Evolutionary conservation across 2,888 invertebrate genomes (phyloP), one percentile per base, ranked within the genome.

Genomic region (Sinodicranocentrus sp.): DNA sequence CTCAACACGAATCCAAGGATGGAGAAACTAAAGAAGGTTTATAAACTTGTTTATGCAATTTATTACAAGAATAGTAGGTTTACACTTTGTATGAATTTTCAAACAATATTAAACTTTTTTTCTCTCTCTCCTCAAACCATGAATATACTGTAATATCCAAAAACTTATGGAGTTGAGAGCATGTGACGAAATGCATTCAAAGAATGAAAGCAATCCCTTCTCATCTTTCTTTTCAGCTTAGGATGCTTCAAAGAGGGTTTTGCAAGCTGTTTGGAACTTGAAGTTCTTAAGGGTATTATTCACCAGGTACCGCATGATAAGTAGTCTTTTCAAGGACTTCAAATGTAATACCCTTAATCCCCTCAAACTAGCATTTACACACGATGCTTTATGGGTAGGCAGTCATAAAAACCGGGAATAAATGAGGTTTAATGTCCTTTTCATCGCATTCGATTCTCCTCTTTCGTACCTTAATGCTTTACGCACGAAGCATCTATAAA

Each of bases 351-450:
- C 76, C 67, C 57, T 54, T 76, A 76, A 76, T 76, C 76, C 57
- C 57, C 65, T 54, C 54, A 67, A 67, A 76, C 76, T 75, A 57
- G 76, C 67, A 57, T 76, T 76, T 67, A 54, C 76, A 54, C 76
- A 63, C 44, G 63, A 54, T 43, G 54, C 57, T 76, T 67, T 67
- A 65, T 67, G 67, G 43, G 43, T 13, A 44, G n/a, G 15, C 76
- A 57, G 76, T 76, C 76, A 76, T 76, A 76, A 76, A 76, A 67
- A 65, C 76, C 48, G 54, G 67, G 67, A 67, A 76, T 65, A 76
- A 76, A 76, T 76, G 76, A 76, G 76, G 33, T 76, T 76, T 76
- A 76, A 76, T 76, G 76, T 67, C 25, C 65, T 76, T 76, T 76
- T 72, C 59, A 59, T 72, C 72, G 72, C 59, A 43, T 72, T 72